A percentile compares a stretch with the other conserved stretches of the same genome.
Conservation (phyloP, 2,797 vertebrate genomes). For the Hafferia zeledoni region DNA sequence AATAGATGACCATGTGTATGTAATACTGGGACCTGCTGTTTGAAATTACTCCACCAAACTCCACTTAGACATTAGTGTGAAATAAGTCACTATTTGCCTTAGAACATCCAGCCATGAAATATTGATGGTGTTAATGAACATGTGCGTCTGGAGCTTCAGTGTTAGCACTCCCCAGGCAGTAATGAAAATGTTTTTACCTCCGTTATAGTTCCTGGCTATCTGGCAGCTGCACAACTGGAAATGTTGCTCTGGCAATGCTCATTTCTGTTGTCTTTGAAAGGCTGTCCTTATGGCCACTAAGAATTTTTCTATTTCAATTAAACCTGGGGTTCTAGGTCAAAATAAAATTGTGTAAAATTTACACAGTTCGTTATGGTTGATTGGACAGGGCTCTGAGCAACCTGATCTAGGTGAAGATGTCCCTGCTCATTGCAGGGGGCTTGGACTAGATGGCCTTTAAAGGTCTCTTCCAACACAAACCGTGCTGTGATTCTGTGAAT, state of each 20-base stretch:
- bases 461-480: not conserved
- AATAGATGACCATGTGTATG: not conserved
- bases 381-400: not conserved
- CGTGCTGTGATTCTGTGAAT: not conserved
- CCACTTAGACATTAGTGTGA: not conserved
- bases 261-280: not conserved
- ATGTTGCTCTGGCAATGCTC: not conserved
- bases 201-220: not conserved
- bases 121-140: not conserved
- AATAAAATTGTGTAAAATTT: not conserved
- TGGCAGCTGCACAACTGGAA: not conserved
- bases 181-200: not conserved
- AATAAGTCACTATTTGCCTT: not conserved
- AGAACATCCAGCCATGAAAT: not conserved
- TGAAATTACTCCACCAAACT: not conserved
- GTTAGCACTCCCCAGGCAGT: not conserved
- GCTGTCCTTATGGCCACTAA: not conserved
- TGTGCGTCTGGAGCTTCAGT: not conserved
- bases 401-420: not conserved
- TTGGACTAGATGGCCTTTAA: not conserved
- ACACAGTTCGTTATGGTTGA: not conserved
- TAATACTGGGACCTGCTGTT: not conserved
- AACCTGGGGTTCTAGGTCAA: not conserved
- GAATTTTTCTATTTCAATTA: not conserved
- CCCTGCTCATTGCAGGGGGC: not conserved